phyloP scores from a whole-genome alignment of 2,113 vertebrate genomes.

The Vimba vimba region DNA sequence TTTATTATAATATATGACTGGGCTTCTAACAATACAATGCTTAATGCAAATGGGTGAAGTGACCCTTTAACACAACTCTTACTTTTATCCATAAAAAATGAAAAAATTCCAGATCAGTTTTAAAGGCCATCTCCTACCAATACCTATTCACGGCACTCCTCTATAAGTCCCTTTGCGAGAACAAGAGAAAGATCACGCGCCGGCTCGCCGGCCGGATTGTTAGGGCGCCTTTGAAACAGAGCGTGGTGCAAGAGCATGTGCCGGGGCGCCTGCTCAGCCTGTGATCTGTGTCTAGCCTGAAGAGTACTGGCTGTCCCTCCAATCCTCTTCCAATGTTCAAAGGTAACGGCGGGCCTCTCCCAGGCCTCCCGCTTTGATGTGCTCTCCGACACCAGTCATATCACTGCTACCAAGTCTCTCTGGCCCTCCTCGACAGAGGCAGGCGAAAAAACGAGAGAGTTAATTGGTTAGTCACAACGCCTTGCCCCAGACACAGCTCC shows the following conservation, averaged over 20 bases:
- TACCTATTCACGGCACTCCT: neutral
- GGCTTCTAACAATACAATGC: too few species aligned
- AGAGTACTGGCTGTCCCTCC: conserved; percentile 82
- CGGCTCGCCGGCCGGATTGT: conserved; percentile 10
- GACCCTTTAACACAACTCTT: neutral
- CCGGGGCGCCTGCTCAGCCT: conserved; percentile 70
- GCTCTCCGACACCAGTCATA: conserved; percentile 85
- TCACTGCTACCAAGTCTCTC: conserved; percentile 80
- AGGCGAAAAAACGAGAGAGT: conserved; percentile 59
- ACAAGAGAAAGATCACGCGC: neutral
- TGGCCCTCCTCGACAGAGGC: conserved; percentile 76
- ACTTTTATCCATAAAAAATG: neutral
- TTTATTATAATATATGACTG: too few species aligned
- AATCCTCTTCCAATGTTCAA: conserved; percentile 85
- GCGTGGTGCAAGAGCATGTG: conserved; percentile 28
- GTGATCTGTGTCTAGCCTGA: conserved; percentile 80
- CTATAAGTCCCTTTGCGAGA: conserved; percentile 58
- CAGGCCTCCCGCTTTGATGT: conserved; percentile 82
- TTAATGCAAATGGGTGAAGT: too few species aligned
- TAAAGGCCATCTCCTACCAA: conserved; percentile 11
- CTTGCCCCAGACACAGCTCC: conserved; percentile 68
- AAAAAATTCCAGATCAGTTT: neutral
- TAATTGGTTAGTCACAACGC: conserved; percentile 83
- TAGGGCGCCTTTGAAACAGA: conserved; percentile 39
- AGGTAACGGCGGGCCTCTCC: conserved; percentile 72